Evolutionary conservation across 2,113 vertebrate species (phyloP), one percentile per base, ranked within the genome.

Genomic region (Ceratotherium simum): DNA sequence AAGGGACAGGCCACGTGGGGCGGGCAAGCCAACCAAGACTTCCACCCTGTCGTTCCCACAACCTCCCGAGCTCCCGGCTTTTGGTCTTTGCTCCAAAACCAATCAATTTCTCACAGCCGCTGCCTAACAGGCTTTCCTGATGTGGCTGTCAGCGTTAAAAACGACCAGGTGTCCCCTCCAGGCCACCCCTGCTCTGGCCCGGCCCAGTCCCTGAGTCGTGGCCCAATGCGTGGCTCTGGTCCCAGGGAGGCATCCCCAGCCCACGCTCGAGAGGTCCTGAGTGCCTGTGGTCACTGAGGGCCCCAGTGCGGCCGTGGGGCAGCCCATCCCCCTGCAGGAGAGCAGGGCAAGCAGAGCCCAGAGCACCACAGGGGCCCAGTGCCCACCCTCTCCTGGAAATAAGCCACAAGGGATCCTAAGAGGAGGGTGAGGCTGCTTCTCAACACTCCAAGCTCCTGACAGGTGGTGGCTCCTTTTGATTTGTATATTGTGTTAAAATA

Each of bases 81-180:
- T 85, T 60, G 90, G 81, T 93, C 82, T 96, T 69, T 73, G 86
- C 67, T 89, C 95, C 91, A 73, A 93, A 89, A 91, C 95, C 94
- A 90, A 93, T 96, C 8, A 29, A 75, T 97, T 88, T 93, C 95
- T 94, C 10, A 0, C 91, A 6, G 10, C 31, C 8, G 0, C 39
- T 10, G 80, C 95, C 94, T 88, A 54, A 76, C n/a, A 48, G 58
- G 46, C 81, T 82, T 91, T 96, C 81, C 67, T 6, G 48, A 75
- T n/a, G 42, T 58, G 81, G 83, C 69, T n/a, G 10, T 80, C 92
- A 27, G 70, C 0, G 3, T 88, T 87, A 36, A 60, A 58, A 75
- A 70, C 5, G 2, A 67, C 83, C 89, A 42, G 36, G 46, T 8
- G 27, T 36, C n/a, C 12, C 25, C 20, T 11, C 23, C 46, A 2